Evolutionary conservation across 2,888 invertebrate genomes (phyloP), one percentile per base, ranked within the genome.

Genomic region (Archips crataeganus): DNA sequence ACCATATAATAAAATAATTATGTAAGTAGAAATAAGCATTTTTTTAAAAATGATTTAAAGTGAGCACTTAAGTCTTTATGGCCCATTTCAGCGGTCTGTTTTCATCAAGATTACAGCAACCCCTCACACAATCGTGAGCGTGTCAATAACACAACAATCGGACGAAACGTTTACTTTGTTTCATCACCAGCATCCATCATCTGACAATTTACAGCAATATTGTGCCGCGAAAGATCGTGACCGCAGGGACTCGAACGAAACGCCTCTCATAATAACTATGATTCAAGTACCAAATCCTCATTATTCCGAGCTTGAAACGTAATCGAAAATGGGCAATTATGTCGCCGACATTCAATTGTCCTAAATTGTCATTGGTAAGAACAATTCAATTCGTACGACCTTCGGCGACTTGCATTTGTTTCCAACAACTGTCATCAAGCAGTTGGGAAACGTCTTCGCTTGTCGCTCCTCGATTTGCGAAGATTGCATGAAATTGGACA

Each of bases 261-360:
- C 81, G 80, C 81, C 79, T 66, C 72, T 80, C 79, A 82, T 86
- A 87, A 91, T 85, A 79, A 84, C 87, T 86, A 81, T 86, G 81
- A 89, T 91, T 93, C 61, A 68, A 69, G 49, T 88, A 80, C 79
- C 81, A 88, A 91, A 89, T 84, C 82, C 83, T 87, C 84, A 90
- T 87, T 88, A 88, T 85, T 83, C 78, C 79, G 76, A 81, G 81
- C 78, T 85, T 82, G 84, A 82, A 84, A 82, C 80, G 84, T 89
- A 90, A 90, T 90, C 88, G 84, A 89, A 89, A 90, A 90, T 87
- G 80, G 82, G 75, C 87, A 88, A 88, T 90, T 88, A 88, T 85
- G 82, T 84, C 79, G 78, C 75, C 81, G 84, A 82, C 88, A 87
- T 91, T 91, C 90, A 87, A 91, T 92, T 90, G 89, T 90, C 80